Percentiles rank a stretch among this genome's conserved stretches.
Evolutionary conservation across 2,888 invertebrate genomes (phyloP).

Genomic region (Orthosia gothica): DNA sequence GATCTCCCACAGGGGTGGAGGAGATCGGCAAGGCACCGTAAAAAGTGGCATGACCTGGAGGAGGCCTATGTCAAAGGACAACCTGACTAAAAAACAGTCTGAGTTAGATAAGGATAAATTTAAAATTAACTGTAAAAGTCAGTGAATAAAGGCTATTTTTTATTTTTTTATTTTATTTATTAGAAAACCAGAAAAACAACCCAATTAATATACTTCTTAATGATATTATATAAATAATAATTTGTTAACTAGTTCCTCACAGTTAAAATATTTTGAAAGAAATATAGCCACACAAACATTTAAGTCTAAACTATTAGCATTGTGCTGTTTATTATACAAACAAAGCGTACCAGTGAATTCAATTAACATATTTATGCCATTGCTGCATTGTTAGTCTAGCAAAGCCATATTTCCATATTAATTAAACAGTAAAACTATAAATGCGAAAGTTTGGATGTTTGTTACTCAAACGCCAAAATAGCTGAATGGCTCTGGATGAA

Average conservation of each 20-base stretch:
- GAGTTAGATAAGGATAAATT: too few species aligned
- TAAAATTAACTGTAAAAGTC: too few species aligned
- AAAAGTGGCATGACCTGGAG: too few species aligned
- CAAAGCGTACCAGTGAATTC: constrained; percentile 1
- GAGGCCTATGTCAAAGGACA: too few species aligned
- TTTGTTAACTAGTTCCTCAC: neutral
- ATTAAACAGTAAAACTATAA: too few species aligned
- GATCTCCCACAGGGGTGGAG: too few species aligned
- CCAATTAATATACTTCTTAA: neutral
- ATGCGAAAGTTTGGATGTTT: neutral
- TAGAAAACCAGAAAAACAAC: constrained; percentile 7
- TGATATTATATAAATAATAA: neutral
- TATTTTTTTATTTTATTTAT: neutral
- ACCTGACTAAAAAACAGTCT: too few species aligned
- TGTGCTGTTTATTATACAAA: constrained; percentile 4
- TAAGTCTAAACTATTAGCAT: neutral
- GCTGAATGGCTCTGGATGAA: neutral
- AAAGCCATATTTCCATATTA: neutral
- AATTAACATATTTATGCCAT: constrained; percentile 9
- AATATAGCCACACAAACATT: neutral
- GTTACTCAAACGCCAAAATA: neutral
- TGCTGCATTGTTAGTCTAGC: neutral
- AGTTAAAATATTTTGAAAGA: neutral
- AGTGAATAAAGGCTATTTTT: too few species aligned
- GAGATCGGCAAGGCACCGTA: too few species aligned